These are phyloP conservation scores for Sycophila texana DNA, from an alignment of 2,888 invertebrate species.

Conservation along the genomic window DNA sequence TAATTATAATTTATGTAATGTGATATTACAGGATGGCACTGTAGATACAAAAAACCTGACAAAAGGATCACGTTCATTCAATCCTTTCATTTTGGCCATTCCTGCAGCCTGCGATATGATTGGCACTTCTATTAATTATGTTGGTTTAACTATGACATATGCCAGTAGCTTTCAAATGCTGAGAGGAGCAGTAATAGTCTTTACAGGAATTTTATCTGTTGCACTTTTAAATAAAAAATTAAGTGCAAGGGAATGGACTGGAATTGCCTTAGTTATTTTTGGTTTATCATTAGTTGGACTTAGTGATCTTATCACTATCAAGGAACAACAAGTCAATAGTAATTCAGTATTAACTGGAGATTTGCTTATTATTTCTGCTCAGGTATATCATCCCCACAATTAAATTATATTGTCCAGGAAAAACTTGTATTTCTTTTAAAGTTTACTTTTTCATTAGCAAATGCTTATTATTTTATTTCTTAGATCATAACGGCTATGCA, in stretches of 20 bases:
- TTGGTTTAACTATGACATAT: constrained; percentile 93
- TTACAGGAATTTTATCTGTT: constrained; percentile 91
- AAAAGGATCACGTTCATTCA: constrained; percentile 86
- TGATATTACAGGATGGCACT: constrained; percentile 65
- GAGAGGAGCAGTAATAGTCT: constrained; percentile 91
- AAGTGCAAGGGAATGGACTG: constrained; percentile 84
- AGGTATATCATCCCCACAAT: constrained; percentile 68
- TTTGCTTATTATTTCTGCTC: constrained; percentile 84
- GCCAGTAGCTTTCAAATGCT: constrained; percentile 98
- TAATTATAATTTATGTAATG: constrained; percentile 27
- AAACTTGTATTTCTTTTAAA: not conserved
- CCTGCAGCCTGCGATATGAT: constrained; percentile 94
- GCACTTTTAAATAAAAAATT: constrained; percentile 85
- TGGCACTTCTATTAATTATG: constrained; percentile 92
- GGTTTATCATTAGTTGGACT: constrained; percentile 86
- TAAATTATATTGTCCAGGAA: not conserved
- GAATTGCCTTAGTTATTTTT: constrained; percentile 83
- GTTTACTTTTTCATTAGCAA: not conserved
- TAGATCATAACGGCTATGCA: constrained; percentile 90
- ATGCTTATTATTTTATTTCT: constrained; percentile 53
- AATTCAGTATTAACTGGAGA: constrained; percentile 91
- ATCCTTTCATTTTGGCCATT: constrained; percentile 86
- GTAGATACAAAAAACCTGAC: constrained; percentile 79
- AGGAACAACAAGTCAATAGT: constrained; percentile 73
- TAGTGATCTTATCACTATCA: constrained; percentile 80